Conservation (phyloP, 2,888 invertebrate species). For the Eutolmus rufibarbis region DNA sequence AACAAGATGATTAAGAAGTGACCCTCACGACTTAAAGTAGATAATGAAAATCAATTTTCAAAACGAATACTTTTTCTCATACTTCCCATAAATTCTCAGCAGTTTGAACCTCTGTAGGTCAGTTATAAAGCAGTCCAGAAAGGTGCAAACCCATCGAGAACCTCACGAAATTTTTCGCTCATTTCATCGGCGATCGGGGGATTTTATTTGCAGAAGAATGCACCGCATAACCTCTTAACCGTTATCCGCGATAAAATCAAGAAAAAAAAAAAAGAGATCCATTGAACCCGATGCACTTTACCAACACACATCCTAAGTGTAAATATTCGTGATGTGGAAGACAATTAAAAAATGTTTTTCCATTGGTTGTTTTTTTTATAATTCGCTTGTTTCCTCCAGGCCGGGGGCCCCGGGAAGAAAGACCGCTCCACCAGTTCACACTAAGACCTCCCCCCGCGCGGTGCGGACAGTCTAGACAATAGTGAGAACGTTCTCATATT, state of each 20-base stretch:
- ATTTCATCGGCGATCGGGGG: neutral
- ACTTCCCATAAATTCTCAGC: neutral
- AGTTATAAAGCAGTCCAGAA: neutral
- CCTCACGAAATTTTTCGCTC: neutral
- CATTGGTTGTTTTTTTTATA: neutral
- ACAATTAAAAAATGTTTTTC: conserved; percentile 37
- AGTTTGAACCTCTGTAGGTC: neutral
- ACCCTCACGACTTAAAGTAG: no score
- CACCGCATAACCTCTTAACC: conserved; percentile 31
- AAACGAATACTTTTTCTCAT: neutral
- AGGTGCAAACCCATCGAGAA: neutral
- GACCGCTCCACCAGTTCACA: conserved; percentile 29
- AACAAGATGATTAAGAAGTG: neutral
- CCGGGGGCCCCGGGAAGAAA: conserved; percentile 5
- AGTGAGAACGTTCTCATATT: conserved; percentile 64
- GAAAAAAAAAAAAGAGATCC: conserved; percentile 22
- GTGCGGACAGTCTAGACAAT: conserved; percentile 56
- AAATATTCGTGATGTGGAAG: conserved; percentile 42
- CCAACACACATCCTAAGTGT: conserved; percentile 35
- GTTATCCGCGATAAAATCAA: conserved; percentile 29
- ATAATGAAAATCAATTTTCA: no score
- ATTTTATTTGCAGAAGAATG: conserved; percentile 6
- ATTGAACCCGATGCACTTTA: conserved; percentile 40
- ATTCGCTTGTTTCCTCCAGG: neutral
- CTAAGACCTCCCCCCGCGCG: neutral